Percentiles rank a stretch among this genome's conserved stretches.
Conservation (phyloP, 2,888 invertebrate genomes). For the Aphodius granarius region DNA sequence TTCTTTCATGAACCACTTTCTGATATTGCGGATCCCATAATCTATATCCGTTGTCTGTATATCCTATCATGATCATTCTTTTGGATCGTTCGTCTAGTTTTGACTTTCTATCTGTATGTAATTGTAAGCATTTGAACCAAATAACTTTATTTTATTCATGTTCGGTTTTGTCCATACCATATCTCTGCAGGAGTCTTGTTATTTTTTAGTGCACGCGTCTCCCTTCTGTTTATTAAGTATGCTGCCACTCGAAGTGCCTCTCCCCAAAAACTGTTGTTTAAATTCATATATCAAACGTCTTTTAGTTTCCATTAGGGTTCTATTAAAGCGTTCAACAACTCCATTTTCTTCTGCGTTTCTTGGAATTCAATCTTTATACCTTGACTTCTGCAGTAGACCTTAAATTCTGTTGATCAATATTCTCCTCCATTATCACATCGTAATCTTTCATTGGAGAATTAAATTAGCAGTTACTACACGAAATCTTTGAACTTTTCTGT, state of each 20-base stretch:
- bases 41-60: not conserved
- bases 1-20: conserved; percentile 5
- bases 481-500: conserved; percentile 22
- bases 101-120: conserved; percentile 2
- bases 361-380: conserved; percentile 29
- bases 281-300: conserved; percentile 1
- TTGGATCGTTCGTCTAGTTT: not conserved
- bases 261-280: not conserved
- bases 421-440: conserved; percentile 28
- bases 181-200: not conserved
- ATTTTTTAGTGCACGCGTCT: not conserved
- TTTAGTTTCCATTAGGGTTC: conserved; percentile 21
- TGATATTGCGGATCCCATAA: not conserved
- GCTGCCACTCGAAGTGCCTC: conserved; percentile 4
- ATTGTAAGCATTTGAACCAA: conserved; percentile 2
- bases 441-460: conserved; percentile 13
- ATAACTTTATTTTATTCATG: conserved; percentile 4
- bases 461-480: conserved; percentile 19
- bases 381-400: conserved; percentile 24
- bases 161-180: not conserved
- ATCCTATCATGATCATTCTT: not conserved
- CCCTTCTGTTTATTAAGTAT: conserved; percentile 4
- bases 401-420: conserved; percentile 21
- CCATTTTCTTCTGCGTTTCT: conserved; percentile 26
- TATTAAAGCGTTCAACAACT: conserved; percentile 24